phyloP scores from a whole-genome alignment of 2,888 invertebrate species.

The Ephialtes manifestator region DNA sequence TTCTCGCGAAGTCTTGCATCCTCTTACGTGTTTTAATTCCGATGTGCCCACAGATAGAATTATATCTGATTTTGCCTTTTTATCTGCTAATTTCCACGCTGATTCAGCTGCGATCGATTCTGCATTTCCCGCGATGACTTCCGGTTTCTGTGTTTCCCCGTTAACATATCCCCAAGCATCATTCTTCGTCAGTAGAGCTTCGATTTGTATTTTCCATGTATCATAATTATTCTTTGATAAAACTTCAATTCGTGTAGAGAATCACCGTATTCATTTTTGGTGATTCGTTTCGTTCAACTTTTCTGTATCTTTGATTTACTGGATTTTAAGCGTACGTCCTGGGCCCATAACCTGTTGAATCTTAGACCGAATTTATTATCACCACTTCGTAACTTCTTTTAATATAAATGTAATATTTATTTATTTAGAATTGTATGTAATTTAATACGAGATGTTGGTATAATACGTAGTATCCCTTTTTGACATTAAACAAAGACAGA shows the following conservation, averaged over 20 bases:
- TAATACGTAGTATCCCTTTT: too few species aligned
- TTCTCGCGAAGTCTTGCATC: slow-evolving; percentile 62
- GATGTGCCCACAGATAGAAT: slow-evolving; percentile 50
- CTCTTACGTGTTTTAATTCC: slow-evolving; percentile 59
- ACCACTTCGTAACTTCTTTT: too few species aligned
- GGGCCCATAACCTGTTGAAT: too few species aligned
- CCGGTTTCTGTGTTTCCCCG: slow-evolving; percentile 21
- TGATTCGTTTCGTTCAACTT: too few species aligned
- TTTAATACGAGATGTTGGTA: too few species aligned
- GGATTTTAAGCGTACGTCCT: too few species aligned
- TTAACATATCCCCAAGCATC: slow-evolving; percentile 56
- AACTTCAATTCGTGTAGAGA: neutral
- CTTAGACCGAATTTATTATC: too few species aligned
- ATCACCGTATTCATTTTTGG: too few species aligned
- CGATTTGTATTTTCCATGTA: slow-evolving; percentile 32
- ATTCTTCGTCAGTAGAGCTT: slow-evolving; percentile 50
- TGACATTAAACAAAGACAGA: too few species aligned
- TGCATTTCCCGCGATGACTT: neutral
- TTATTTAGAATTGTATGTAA: too few species aligned
- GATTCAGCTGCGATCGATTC: neutral
- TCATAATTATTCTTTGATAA: slow-evolving; percentile 42
- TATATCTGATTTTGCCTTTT: slow-evolving; percentile 59
- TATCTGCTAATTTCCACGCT: neutral
- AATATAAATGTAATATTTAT: too few species aligned
- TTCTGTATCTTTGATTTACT: too few species aligned